Evolutionary conservation across 2,888 invertebrate species (phyloP).

Genomic region (Gnatocerus cornutus): DNA sequence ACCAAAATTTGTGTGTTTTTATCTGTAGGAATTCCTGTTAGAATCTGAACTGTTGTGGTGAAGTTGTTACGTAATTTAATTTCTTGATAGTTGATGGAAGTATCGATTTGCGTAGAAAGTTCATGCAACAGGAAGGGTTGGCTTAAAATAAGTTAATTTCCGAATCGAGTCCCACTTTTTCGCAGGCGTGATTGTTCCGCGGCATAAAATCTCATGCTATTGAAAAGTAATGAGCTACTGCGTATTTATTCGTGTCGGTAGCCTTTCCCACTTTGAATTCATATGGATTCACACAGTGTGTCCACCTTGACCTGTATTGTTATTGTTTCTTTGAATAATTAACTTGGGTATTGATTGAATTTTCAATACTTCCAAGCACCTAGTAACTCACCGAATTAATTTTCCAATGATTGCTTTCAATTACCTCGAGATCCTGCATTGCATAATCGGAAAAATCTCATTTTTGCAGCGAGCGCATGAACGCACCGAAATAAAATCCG

Average conservation of each 20-base stretch:
- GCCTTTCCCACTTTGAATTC: conserved; percentile 37
- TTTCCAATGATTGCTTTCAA: conserved; percentile 9
- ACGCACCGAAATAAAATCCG: conserved; percentile 37
- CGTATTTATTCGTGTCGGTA: conserved; percentile 25
- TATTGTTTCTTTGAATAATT: conserved; percentile 46
- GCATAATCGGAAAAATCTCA: conserved; percentile 7
- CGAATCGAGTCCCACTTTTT: conserved; percentile 1
- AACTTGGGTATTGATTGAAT: conserved; percentile 33
- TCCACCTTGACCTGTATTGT: conserved; percentile 51
- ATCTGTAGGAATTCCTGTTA: conserved; percentile 11
- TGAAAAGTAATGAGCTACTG: conserved; percentile 15
- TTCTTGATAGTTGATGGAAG: conserved; percentile 8
- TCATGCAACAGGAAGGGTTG: conserved; percentile 23
- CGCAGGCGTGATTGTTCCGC: conserved; percentile 24
- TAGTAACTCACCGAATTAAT: conserved; percentile 8
- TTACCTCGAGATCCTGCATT: conserved; percentile 1
- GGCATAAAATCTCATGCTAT: conserved; percentile 32
- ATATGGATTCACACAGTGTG: conserved; percentile 48
- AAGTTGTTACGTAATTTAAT: conserved; percentile 22
- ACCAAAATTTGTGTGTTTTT: too few species aligned
- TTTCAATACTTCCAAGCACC: conserved; percentile 13
- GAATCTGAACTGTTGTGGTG: background rate
- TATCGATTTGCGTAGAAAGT: conserved; percentile 14
- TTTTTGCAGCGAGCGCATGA: conserved; percentile 6
- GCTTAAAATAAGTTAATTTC: conserved; percentile 18